Percentiles rank a stretch among this genome's conserved stretches.
Conservation (phyloP, 2,113 vertebrate genomes). For the Australoheros scitulus region DNA sequence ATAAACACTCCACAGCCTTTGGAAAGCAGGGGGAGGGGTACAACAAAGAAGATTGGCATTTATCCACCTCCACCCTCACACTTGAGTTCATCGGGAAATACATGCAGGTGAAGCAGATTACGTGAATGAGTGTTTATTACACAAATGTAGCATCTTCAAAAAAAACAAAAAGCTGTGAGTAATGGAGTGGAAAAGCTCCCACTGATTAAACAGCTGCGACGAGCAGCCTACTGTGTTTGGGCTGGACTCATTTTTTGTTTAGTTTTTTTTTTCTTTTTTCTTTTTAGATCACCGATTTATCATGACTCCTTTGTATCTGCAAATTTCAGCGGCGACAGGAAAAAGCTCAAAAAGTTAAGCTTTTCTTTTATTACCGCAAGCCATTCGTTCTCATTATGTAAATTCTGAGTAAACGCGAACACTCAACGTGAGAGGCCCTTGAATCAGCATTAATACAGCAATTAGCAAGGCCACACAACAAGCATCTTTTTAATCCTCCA, state of each 20-base stretch:
- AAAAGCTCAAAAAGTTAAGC: not conserved
- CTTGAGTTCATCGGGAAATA: not conserved
- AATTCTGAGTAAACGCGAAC: constrained; percentile 18
- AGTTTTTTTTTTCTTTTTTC: not conserved
- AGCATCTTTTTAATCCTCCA: constrained; percentile 36
- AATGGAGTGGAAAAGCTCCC: not conserved
- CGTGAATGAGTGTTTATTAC: not conserved
- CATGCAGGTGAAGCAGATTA: not conserved
- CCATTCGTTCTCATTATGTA: constrained; percentile 18
- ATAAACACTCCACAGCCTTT: too few species aligned
- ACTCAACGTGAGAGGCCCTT: constrained; percentile 35
- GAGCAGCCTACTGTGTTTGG: not conserved
- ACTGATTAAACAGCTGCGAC: not conserved
- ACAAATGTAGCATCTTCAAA: not conserved
- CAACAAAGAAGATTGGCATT: not conserved
- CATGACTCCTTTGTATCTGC: not conserved
- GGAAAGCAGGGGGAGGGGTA: too few species aligned
- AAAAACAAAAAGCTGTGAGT: not conserved
- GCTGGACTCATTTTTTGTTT: not conserved
- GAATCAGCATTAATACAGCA: constrained; percentile 46
- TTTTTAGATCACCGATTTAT: not conserved
- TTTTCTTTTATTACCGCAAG: not conserved
- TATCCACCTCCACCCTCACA: not conserved
- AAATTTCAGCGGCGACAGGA: not conserved
- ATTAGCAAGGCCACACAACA: constrained; percentile 29